These are phyloP conservation scores for Neocrepidodera transversa DNA, from an alignment of 2,888 invertebrate species.

Conservation along the genomic window DNA sequence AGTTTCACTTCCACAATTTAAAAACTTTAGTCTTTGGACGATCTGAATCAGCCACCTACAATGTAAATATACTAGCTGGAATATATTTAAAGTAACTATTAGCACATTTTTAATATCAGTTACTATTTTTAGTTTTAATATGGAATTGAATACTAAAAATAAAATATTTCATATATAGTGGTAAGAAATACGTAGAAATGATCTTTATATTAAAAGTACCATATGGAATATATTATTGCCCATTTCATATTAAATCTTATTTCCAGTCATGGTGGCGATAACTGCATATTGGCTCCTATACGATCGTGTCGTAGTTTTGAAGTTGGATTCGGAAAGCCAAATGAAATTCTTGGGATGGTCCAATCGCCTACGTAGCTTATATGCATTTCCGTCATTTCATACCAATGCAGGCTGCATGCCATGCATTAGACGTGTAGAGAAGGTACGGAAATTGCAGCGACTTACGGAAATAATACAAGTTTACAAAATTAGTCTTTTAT, in stretches of 20 bases:
- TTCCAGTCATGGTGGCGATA: constrained; percentile 6
- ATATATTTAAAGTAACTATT: too few species aligned
- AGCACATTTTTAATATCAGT: too few species aligned
- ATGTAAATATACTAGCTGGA: too few species aligned
- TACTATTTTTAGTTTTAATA: too few species aligned
- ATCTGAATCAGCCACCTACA: too few species aligned
- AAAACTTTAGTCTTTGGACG: too few species aligned
- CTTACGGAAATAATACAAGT: constrained; percentile 7
- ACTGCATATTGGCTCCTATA: constrained; percentile 16
- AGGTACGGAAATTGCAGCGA: constrained; percentile 13
- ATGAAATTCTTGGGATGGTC: constrained; percentile 17
- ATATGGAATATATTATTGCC: not conserved
- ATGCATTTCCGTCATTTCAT: constrained; percentile 18
- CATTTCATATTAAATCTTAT: constrained; percentile 15
- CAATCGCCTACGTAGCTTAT: constrained; percentile 17
- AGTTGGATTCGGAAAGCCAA: constrained; percentile 10
- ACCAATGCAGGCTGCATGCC: constrained; percentile 1
- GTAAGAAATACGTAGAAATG: not conserved
- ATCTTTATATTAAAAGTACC: constrained; percentile 10
- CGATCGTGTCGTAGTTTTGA: constrained; percentile 7
- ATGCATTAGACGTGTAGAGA: not conserved
- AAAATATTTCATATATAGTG: too few species aligned
- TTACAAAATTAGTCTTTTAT: not conserved
- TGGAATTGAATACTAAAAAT: too few species aligned
- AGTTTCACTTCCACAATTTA: too few species aligned